A percentile compares a stretch with the other conserved stretches of the same genome.
Evolutionary conservation across 2,797 vertebrate genomes (phyloP).

Genomic region (Propithecus deckenii): DNA sequence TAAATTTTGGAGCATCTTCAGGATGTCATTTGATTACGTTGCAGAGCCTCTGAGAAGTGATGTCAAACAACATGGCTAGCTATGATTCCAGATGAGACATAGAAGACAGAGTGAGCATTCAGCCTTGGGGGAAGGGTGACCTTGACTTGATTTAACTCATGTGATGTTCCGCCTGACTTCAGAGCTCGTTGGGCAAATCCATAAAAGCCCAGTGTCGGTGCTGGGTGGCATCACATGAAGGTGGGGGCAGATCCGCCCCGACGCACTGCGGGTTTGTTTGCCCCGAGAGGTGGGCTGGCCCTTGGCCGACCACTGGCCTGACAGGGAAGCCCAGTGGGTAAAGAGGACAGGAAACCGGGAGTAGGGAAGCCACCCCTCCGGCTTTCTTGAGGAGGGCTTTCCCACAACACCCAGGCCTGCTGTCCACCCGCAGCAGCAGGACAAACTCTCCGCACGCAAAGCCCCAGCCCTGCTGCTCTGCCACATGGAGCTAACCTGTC

Average conservation of each 20-base stretch:
- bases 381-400: not conserved
- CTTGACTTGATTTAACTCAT: not conserved
- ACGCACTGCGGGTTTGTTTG: too few species aligned
- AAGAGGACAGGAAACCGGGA: not conserved
- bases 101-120: fast-evolving
- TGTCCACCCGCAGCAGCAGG: not conserved
- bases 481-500: fast-evolving
- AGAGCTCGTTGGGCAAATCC: not conserved
- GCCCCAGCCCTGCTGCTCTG: not conserved
- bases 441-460: fast-evolving
- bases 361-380: not conserved
- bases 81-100: not conserved
- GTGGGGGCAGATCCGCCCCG: not conserved
- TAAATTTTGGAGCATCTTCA: not conserved
- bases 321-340: not conserved
- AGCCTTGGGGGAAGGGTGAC: not conserved
- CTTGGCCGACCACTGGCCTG: fast-evolving
- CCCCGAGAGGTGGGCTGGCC: not conserved
- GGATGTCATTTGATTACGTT: not conserved
- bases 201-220: not conserved
- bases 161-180: not conserved
- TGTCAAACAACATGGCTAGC: not conserved
- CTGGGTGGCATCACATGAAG: fast-evolving
- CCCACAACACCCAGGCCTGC: not conserved
- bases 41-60: not conserved